Conservation (phyloP, 2,113 vertebrate genomes). For the Xiphophorus hellerii region DNA sequence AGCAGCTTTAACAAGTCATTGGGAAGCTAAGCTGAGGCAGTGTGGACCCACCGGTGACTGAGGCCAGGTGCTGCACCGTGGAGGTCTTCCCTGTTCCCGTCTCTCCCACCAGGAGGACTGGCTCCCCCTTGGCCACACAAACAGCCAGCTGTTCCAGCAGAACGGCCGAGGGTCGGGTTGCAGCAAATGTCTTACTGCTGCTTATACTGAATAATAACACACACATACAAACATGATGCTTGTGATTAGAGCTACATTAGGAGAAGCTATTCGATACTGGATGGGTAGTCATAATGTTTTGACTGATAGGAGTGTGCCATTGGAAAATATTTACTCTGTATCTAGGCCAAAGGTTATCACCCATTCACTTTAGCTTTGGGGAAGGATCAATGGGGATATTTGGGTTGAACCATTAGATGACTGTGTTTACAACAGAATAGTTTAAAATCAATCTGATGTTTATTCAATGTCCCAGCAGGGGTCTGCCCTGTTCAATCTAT, state of each 20-base stretch:
- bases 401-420: constrained; percentile 39
- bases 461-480: constrained; percentile 64
- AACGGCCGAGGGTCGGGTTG: constrained; percentile 89
- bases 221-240: not conserved
- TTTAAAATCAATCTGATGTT: constrained; percentile 66
- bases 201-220: constrained; percentile 60
- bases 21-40: not conserved
- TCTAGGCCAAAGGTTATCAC: constrained; percentile 11
- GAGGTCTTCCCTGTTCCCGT: constrained; percentile 98
- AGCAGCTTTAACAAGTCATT: not conserved
- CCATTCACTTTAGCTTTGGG: constrained; percentile 4
- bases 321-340: not conserved
- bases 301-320: not conserved
- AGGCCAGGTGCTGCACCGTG: constrained; percentile 91
- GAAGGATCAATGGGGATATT: constrained; percentile 50
- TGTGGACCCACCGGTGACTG: constrained; percentile 81
- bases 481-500: constrained; percentile 12
- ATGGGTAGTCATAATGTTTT: not conserved
- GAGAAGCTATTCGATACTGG: not conserved
- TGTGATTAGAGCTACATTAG: not conserved
- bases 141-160: constrained; percentile 93
- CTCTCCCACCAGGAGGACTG: constrained; percentile 94
- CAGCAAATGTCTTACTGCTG: constrained; percentile 87
- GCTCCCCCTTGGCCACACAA: constrained; percentile 89
- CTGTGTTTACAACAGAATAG: constrained; percentile 40